Percentiles rank a stretch among this genome's conserved stretches.
Evolutionary conservation across 2,113 vertebrate species (phyloP).

Genomic region (Xenopus borealis): DNA sequence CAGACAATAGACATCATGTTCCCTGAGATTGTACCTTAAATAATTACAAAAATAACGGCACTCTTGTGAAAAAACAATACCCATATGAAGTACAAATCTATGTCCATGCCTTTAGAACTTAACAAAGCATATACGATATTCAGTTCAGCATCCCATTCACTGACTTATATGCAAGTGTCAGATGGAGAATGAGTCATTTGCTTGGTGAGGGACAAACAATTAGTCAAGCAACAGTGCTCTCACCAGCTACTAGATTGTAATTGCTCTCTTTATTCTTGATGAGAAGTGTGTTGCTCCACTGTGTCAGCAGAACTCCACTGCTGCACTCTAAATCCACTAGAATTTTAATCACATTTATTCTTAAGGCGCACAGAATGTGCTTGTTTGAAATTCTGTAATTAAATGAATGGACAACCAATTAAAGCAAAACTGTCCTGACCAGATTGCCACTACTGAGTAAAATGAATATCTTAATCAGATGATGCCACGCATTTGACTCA

Average conservation of each 20-base stretch:
- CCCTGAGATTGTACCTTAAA: too few relatives aligned
- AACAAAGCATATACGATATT: constrained; percentile 29
- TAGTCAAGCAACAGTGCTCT: constrained; percentile 38
- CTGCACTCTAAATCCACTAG: neutral
- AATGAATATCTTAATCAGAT: too few relatives aligned
- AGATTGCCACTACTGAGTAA: too few relatives aligned
- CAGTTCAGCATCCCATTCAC: constrained; percentile 20
- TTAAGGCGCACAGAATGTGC: neutral
- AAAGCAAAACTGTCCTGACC: neutral
- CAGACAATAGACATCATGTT: too few relatives aligned
- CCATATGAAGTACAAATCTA: too few relatives aligned
- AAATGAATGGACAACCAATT: neutral
- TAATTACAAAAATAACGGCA: too few relatives aligned
- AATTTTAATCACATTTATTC: constrained; percentile 15
- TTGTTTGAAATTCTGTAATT: neutral
- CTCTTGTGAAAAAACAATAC: too few relatives aligned
- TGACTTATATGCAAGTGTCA: constrained; percentile 34
- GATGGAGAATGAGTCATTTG: constrained; percentile 41
- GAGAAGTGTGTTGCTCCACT: constrained; percentile 17
- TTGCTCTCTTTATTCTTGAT: constrained; percentile 38
- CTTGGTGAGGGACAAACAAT: constrained; percentile 42
- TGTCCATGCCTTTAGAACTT: neutral
- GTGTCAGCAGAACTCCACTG: constrained; percentile 28
- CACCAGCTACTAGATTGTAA: constrained; percentile 37
- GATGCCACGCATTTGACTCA: too few relatives aligned